phyloP scores from a whole-genome alignment of 2,797 vertebrate species.

The Eleutherodactylus coqui region DNA sequence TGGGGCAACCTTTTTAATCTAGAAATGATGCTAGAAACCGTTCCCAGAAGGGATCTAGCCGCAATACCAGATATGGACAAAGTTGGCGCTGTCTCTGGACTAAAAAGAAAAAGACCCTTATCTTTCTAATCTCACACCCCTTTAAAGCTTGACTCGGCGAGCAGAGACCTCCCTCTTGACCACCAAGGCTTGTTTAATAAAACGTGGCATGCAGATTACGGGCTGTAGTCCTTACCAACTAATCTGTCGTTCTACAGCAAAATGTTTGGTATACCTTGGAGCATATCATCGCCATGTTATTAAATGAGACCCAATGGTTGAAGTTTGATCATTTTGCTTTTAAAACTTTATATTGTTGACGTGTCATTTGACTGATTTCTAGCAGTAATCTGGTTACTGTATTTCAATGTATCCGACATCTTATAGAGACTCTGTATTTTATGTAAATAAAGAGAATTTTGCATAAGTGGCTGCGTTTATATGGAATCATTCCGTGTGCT shows the following conservation, averaged over 20 bases:
- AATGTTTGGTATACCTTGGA: not conserved
- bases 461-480: conserved; percentile 66
- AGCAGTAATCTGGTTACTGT: conserved; percentile 11
- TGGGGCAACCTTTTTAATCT: too few relatives aligned
- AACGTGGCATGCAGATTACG: not conserved
- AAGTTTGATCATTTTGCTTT: conserved; percentile 24
- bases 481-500: conserved; percentile 63
- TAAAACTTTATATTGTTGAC: conserved; percentile 21
- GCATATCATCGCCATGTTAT: conserved; percentile 1
- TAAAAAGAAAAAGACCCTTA: not conserved
- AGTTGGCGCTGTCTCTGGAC: not conserved
- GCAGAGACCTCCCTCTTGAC: not conserved
- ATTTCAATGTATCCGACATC: conserved; percentile 23
- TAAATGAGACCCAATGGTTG: not conserved
- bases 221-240: not conserved
- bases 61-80: not conserved
- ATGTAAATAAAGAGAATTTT: conserved; percentile 48
- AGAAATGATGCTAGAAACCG: too few relatives aligned
- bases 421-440: conserved; percentile 38
- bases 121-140: not conserved
- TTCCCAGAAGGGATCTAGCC: too few relatives aligned
- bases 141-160: not conserved
- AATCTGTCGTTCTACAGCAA: not conserved
- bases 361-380: conserved; percentile 25
- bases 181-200: not conserved